These are phyloP conservation scores for Centrocercus urophasianus DNA, from an alignment of 2,113 vertebrate genomes.

Conservation along the genomic window DNA sequence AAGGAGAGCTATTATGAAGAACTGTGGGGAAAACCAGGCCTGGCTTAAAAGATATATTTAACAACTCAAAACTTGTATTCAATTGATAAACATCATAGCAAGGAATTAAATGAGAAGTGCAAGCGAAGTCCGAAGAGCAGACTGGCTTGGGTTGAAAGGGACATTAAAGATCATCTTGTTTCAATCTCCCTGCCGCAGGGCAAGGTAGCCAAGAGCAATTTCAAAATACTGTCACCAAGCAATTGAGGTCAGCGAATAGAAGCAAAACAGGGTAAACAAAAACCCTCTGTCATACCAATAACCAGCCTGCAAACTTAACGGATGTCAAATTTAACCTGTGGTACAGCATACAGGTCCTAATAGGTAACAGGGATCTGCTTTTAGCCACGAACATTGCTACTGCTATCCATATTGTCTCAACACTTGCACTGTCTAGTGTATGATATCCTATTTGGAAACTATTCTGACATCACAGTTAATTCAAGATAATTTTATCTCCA, in stretches of 20 bases:
- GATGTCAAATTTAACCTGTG: neutral
- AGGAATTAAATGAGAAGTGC: neutral
- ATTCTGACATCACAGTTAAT: neutral
- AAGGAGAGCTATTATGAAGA: neutral
- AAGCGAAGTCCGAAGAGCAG: neutral
- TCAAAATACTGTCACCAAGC: neutral
- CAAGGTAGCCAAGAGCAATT: neutral
- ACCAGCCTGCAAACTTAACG: neutral
- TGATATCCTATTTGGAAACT: neutral
- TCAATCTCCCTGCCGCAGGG: no score
- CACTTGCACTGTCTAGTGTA: neutral
- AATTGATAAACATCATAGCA: neutral
- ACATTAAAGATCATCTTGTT: neutral
- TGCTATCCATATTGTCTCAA: neutral
- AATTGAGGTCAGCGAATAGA: neutral
- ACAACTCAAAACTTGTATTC: neutral
- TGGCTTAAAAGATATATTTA: neutral
- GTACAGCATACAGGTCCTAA: neutral
- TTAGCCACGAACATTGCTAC: neutral
- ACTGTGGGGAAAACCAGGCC: accelerated
- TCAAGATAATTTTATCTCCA: neutral
- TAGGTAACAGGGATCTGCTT: neutral
- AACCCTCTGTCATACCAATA: neutral
- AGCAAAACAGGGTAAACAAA: neutral
- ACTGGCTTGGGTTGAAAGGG: neutral